Evolutionary conservation across 2,888 invertebrate genomes (phyloP), one percentile per base, ranked within the genome.

Genomic region (Hoplodrina ambigua): DNA sequence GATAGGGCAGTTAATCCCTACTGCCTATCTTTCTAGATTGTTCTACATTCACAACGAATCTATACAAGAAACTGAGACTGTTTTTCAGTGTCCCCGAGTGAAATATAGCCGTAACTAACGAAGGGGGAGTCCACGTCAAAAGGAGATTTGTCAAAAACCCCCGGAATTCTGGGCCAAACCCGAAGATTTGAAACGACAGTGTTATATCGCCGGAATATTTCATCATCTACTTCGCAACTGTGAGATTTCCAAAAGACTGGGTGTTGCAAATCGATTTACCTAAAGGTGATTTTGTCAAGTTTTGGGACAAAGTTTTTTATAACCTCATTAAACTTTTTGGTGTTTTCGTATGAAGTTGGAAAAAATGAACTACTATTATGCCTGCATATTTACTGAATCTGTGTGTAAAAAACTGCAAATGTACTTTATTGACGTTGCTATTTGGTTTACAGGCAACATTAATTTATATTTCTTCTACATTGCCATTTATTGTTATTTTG

Each of bases 141-240:
- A 75, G 72, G 71, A 64, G 67, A 86, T 86, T 85, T 81, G 82
- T 82, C 82, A 80, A 84, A 74, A 78, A 79, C 70, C 64, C 73
- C n/a, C 68, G 80, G 78, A 79, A 74, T 79, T 77, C 72, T 72
- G 78, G 75, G 74, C 75, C 74, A 71, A 67, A 72, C 72, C 69
- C 83, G 75, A 81, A 80, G 81, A 81, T 85, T 82, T 81, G 69
- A 69, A 78, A 59, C 69, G 87, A 87, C 87, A 86, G 81, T 87
- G 87, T 84, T 86, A 77, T 82, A 84, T 86, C 62, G 78, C 69
- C 15, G 64, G 67, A 75, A 84, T 87, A 87, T 84, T 84, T 88
- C 87, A 85, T 85, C 85, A 83, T 85, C 76, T 80, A 62, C 59
- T 66, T 69, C 65, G 67, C 59, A 72, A 82, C 72, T 75, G 73